Evolutionary conservation across 2,113 vertebrate species (phyloP).

Genomic region (Reinhardtius hippoglossoides): DNA sequence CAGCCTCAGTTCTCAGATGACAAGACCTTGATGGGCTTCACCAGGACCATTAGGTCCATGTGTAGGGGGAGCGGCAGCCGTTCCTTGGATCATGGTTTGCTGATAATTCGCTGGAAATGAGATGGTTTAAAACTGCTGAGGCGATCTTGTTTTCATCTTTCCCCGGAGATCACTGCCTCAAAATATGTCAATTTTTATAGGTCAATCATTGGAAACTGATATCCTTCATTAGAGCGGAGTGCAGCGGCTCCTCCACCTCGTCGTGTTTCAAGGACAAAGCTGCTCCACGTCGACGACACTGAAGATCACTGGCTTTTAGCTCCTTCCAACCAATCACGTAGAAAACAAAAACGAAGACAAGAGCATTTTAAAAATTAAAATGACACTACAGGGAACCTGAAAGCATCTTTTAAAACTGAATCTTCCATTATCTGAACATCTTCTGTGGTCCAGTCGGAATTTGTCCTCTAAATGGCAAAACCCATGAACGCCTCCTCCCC

Average conservation of each 20-base stretch:
- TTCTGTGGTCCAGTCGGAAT: not conserved
- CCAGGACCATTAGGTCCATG: constrained; percentile 19
- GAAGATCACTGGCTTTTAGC: not conserved
- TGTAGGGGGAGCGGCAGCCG: not conserved
- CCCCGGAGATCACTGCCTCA: constrained; percentile 52
- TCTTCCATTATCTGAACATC: not conserved
- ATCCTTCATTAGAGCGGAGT: constrained; percentile 17
- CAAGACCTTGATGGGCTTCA: constrained; percentile 37
- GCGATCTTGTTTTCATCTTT: constrained; percentile 32
- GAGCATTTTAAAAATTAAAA: not conserved
- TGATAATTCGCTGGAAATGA: constrained; percentile 50
- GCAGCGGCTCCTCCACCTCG: not conserved
- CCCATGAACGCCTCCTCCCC: too few species aligned
- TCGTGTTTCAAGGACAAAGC: constrained; percentile 41
- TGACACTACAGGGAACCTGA: not conserved
- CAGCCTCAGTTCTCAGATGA: constrained; percentile 26
- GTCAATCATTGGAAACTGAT: constrained; percentile 37
- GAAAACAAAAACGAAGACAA: not conserved
- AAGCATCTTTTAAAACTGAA: not conserved
- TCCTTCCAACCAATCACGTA: not conserved
- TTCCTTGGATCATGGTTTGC: constrained; percentile 12
- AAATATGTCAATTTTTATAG: constrained; percentile 48
- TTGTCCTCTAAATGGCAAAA: not conserved
- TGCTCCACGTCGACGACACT: not conserved
- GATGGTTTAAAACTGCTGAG: constrained; percentile 51